Base-by-base conservation (phyloP, 1,140 invertebrate genomes). In the Zaprionus lachaisei region DNA sequence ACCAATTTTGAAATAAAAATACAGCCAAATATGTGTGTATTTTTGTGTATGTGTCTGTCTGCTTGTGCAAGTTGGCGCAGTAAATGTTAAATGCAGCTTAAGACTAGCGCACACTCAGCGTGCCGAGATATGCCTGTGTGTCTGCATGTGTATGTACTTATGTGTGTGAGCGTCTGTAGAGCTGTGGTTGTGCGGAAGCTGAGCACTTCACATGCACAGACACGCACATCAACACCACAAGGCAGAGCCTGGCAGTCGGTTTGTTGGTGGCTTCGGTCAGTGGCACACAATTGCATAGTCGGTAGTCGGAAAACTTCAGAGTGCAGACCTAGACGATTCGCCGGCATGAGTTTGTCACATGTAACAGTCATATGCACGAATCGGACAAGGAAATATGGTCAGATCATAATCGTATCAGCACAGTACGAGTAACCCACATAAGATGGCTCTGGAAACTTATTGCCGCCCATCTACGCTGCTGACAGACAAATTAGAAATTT, bases 1-100 rank as follows among this genome's bases (percentile, higher is more conserved):
- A 89, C 84, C 84, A 87, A 87, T 87, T 47, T 89, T 89, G 56
- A 81, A 87, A 84, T 87, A 87, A 89, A 87, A 87, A 87, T 87
- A 66, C 71, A 73, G 22, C 68, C 74, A 72, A 74, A 66, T 56
- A 54, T 71, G 38, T 17, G 28, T 38, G 37, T 57, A 4, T 26
- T 26, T 26, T 26, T 5, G 22, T 41, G 41, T 47, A 15, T 47
- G n/a, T 34, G 28, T 31, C 28, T 34, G 31, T 2, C 28, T 15
- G 37, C 15, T 14, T 38, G 37, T 38, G 37, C 31, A 34, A 38
- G 37, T 38, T 12, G 66, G 20, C 55, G 41, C 55, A 31, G 12
- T 31, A 51, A 67, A 63, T 73, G 64, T 49, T 73, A 51, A 68
- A 73, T 77, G 70, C 70, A 68, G 37, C 41, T 62, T 56, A 71